Percentiles rank a stretch among this genome's conserved stretches.
These are phyloP conservation scores for Peromyscus polionotus DNA, from an alignment of 2,113 vertebrate genomes.

Conservation along the genomic window DNA sequence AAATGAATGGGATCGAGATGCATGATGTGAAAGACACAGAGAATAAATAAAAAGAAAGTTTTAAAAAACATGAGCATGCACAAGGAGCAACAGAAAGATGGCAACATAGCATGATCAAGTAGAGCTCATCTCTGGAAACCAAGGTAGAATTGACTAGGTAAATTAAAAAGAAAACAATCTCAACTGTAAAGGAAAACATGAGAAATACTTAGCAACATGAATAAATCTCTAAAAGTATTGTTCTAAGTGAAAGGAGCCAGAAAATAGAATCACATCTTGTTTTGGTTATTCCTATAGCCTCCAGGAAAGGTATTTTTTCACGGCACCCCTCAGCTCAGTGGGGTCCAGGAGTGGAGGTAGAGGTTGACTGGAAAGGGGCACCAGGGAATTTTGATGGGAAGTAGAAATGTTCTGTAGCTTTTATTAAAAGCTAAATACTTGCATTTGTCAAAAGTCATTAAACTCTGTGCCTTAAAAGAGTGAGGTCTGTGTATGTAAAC, in stretches of 20 bases:
- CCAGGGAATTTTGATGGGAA: not conserved
- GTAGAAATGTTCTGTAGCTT: not conserved
- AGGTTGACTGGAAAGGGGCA: not conserved
- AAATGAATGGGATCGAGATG: no score
- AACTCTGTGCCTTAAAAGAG: not conserved
- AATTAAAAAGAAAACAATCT: not conserved
- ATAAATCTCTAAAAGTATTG: conserved; percentile 28
- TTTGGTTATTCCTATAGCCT: not conserved
- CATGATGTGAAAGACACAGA: no score
- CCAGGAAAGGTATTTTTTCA: not conserved
- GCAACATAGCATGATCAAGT: not conserved
- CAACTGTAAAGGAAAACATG: not conserved
- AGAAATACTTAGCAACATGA: not conserved
- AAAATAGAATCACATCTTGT: not conserved
- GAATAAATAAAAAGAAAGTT: no score
- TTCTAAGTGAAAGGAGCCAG: not conserved
- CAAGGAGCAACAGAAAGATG: not conserved
- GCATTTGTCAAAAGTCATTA: conserved; percentile 15
- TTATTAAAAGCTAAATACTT: not conserved
- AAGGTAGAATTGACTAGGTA: not conserved
- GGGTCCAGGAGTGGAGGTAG: not conserved
- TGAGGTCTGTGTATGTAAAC: not conserved
- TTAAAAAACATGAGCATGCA: not conserved
- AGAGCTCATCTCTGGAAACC: not conserved
- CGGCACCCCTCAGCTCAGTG: not conserved